Evolutionary conservation across 1,140 invertebrate genomes (phyloP), one percentile per base, ranked within the genome.

Genomic region (Drosophila bifasciata): DNA sequence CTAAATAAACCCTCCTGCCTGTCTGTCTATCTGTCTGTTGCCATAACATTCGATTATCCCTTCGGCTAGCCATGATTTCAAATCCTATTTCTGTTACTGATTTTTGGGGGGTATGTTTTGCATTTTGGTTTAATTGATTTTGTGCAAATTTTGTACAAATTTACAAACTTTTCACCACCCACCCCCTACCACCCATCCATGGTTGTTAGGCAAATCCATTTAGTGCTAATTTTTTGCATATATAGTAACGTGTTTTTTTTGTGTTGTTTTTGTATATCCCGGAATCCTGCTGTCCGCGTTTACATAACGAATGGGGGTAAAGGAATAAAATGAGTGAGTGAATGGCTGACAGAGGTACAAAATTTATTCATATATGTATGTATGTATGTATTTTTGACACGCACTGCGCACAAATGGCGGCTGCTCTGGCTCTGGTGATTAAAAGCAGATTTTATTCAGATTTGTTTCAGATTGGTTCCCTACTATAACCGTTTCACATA

Each of bases 61-160:
- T 5, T 23, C 21, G 5, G 51, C 15, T 43, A 46, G 32, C 15
- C 25, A 51, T 11, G 13, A 39, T 55, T 15, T 23, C 39, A 28
- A 46, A 19, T 46, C 44, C 56, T 50, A 48, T 49, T 50, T 51
- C 36, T 36, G 48, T 60, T 52, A 41, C 15, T 46, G 41, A 25
- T 71, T 67, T 50, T 23, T 36, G 21, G 21, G 32, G 9, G 7
- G 23, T 6, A 21, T 40, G 28, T 52, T 76, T 80, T 48, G 11
- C 67, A 68, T 85, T 76, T 59, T 25, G 11, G 48, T 72, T 79
- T 55, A 85, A 76, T 85, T 84, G 76, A 84, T 79, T 84, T 80
- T 76, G 64, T 72, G 61, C 32, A 62, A 64, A 64, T 69, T 41
- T 8, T 41, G 46, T 36, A 56, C 56, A 55, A 39, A 48, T 62